These are phyloP conservation scores for Hesperophylax magnus DNA, from an alignment of 1,140 invertebrate species.

Conservation along the genomic window DNA sequence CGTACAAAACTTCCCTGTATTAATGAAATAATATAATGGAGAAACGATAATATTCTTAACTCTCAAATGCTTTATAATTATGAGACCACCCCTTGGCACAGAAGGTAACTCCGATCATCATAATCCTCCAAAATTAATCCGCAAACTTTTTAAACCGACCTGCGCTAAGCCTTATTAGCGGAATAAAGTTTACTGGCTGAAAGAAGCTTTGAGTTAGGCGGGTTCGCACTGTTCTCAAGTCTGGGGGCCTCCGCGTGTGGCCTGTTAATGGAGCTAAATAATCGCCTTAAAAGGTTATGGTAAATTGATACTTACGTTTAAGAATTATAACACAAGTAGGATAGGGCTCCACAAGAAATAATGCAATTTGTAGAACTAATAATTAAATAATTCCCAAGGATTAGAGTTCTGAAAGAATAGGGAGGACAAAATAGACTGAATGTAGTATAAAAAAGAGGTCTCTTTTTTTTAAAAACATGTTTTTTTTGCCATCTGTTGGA, in stretches of 20 bases:
- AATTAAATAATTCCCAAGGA: too few species aligned
- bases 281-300: constrained; percentile 1
- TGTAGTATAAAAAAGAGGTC: too few species aligned
- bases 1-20: too few species aligned
- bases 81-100: neutral
- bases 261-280: neutral
- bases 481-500: too few species aligned
- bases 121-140: neutral
- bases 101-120: neutral
- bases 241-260: neutral
- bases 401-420: too few species aligned
- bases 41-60: too few species aligned
- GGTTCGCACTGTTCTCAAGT: neutral
- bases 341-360: too few species aligned
- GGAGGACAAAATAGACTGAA: too few species aligned
- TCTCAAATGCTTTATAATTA: neutral
- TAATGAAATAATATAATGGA: too few species aligned
- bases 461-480: too few species aligned
- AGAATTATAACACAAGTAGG: neutral
- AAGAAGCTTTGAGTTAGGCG: neutral
- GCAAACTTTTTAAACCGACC: constrained; percentile 5
- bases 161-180: constrained; percentile 14
- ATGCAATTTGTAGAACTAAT: too few species aligned
- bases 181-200: neutral
- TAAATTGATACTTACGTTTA: constrained; percentile 1